Conservation (phyloP, 2,113 vertebrate genomes). For the Coturnix japonica region DNA sequence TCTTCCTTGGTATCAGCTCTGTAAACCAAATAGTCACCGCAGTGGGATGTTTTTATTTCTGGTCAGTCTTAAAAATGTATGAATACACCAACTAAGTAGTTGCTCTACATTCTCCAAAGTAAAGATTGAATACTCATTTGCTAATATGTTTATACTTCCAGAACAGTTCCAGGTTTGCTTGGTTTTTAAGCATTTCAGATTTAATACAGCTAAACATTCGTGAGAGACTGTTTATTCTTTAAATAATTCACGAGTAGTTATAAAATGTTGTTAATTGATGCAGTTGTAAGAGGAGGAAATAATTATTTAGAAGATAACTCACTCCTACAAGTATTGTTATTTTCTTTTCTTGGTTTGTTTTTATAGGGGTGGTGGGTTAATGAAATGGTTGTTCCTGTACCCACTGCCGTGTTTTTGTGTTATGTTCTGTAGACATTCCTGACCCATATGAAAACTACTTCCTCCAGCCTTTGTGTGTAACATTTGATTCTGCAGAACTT, state of each 20-base stretch:
- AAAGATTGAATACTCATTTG: background rate
- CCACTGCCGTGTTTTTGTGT: background rate
- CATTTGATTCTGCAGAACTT: background rate
- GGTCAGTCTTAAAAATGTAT: background rate
- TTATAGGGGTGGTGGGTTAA: background rate
- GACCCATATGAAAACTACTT: background rate
- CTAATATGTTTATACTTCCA: background rate
- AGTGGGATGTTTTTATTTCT: background rate
- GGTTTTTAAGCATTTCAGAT: background rate
- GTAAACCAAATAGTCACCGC: background rate
- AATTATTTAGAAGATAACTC: background rate
- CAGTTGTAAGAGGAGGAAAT: background rate
- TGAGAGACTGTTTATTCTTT: background rate
- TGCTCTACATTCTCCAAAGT: background rate
- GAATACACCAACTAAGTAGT: background rate
- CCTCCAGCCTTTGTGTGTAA: background rate
- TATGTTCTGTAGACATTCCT: background rate
- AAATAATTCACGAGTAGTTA: constrained; percentile 8
- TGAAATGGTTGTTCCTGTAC: background rate
- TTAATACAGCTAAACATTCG: constrained; percentile 18
- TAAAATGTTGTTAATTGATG: background rate
- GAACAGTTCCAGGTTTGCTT: background rate
- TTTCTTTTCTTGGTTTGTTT: background rate
- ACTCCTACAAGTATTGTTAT: background rate
- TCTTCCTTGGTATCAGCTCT: background rate